Conservation (phyloP, 2,888 invertebrate genomes). For the Hedya salicella region DNA sequence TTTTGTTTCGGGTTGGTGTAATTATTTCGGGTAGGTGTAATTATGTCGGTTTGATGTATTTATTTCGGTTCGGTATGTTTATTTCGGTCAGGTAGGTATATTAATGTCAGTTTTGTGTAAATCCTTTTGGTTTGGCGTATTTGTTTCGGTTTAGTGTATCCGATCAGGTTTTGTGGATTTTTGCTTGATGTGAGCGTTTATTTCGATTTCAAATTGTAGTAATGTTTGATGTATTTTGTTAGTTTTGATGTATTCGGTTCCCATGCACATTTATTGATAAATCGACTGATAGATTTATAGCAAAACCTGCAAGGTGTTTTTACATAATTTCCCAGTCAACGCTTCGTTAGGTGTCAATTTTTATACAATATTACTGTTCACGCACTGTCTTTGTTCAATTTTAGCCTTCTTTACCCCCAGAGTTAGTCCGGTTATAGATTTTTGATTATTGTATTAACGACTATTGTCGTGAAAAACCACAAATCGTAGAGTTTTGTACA, state of each 20-base stretch:
- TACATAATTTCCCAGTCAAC: too few species aligned
- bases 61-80: background rate
- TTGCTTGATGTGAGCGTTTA: too few species aligned
- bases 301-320: too few species aligned
- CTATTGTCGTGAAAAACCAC: too few species aligned
- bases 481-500: background rate
- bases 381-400: background rate
- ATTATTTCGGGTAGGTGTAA: background rate
- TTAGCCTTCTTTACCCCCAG: too few species aligned
- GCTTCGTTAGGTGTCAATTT: conserved; percentile 6
- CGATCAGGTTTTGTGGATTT: too few species aligned
- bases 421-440: too few species aligned
- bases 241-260: background rate
- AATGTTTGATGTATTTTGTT: too few species aligned
- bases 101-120: background rate
- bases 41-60: background rate
- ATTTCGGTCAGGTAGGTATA: background rate
- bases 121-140: background rate
- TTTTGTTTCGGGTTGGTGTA: background rate
- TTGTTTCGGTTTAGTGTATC: background rate
- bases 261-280: background rate
- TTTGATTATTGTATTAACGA: too few species aligned
- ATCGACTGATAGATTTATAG: too few species aligned
- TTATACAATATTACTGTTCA: background rate
- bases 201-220: too few species aligned